These are phyloP conservation scores for Drosophila mimica DNA, from an alignment of 2,888 invertebrate species.

Conservation along the genomic window DNA sequence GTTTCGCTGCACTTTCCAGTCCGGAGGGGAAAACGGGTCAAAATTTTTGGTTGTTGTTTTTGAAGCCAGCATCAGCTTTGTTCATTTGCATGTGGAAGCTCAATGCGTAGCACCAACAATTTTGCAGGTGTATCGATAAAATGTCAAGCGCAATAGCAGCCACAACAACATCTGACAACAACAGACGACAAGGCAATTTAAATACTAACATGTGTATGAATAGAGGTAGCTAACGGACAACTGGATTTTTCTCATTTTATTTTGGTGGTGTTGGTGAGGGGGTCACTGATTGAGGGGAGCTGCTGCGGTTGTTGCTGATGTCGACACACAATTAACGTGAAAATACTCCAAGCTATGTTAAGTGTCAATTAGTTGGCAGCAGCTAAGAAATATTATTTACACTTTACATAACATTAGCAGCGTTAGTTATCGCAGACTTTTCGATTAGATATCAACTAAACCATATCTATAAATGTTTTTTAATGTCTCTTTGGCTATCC, in stretches of 20 bases:
- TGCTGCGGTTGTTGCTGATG: conserved; percentile 53
- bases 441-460: conserved; percentile 2
- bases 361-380: conserved; percentile 77
- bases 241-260: conserved; percentile 11
- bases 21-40: conserved; percentile 7
- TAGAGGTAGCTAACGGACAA: conserved; percentile 41
- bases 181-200: conserved; percentile 77
- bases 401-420: conserved; percentile 28
- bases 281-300: background rate
- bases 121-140: conserved; percentile 73
- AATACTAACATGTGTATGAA: conserved; percentile 72
- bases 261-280: background rate
- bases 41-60: conserved; percentile 28
- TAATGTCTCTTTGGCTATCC: background rate
- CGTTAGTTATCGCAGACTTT: conserved; percentile 2
- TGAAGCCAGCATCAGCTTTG: conserved; percentile 18
- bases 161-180: conserved; percentile 48
- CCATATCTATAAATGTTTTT: conserved; percentile 1
- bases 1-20: conserved; percentile 19
- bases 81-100: conserved; percentile 40
- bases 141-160: conserved; percentile 67
- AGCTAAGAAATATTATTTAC: conserved; percentile 62
- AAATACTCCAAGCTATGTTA: conserved; percentile 78
- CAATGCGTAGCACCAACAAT: conserved; percentile 42
- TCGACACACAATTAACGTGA: conserved; percentile 79